Evolutionary conservation across 37 sponge, comb jelly and placozoan genomes (phyloP).

Genomic region (Ianthella basta): DNA sequence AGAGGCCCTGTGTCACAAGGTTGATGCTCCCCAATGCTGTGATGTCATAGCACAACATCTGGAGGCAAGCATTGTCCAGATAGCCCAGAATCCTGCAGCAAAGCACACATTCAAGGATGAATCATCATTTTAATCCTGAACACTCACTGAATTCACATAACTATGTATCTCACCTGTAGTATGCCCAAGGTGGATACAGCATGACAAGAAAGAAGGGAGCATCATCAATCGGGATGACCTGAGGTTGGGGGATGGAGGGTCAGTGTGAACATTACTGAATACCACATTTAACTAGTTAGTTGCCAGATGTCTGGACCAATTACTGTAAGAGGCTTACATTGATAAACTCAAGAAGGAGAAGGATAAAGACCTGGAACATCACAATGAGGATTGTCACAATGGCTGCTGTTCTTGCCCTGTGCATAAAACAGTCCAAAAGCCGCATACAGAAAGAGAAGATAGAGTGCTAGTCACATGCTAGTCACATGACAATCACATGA

Average conservation of each 20-base stretch:
- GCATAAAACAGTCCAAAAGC: too few relatives aligned
- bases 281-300: too few relatives aligned
- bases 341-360: conserved; percentile 50
- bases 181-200: conserved; percentile 79
- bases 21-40: conserved; percentile 58
- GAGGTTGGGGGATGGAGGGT: background rate
- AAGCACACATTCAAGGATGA: background rate
- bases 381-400: conserved; percentile 72
- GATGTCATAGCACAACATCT: conserved; percentile 50
- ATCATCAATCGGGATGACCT: conserved; percentile 60
- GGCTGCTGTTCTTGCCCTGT: conserved; percentile 68
- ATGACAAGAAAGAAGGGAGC: conserved; percentile 68
- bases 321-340: too few relatives aligned
- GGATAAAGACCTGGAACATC: conserved; percentile 46
- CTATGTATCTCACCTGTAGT: conserved; percentile 71
- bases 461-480: background rate
- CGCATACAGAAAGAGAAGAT: too few relatives aligned
- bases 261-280: background rate
- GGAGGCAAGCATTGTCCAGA: conserved; percentile 51
- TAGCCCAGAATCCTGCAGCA: conserved; percentile 57
- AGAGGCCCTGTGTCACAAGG: conserved; percentile 65
- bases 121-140: too few relatives aligned
- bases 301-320: too few relatives aligned
- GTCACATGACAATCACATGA: background rate
- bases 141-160: too few relatives aligned